Percentiles rank a stretch among this genome's conserved stretches.
These are phyloP conservation scores for Panthera uncia DNA, from an alignment of 2,113 vertebrate genomes.

Conservation along the genomic window DNA sequence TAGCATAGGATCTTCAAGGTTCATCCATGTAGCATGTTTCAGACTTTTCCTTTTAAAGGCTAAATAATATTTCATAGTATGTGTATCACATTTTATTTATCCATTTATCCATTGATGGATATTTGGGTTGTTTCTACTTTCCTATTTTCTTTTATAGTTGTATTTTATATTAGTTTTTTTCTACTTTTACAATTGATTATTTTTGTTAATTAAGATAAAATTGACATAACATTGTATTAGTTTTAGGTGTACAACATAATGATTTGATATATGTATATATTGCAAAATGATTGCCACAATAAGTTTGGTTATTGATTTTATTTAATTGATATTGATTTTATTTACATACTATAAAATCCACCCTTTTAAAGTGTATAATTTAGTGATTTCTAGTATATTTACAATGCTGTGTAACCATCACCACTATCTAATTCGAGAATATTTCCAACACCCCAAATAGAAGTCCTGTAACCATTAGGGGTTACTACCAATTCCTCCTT, in stretches of 20 bases:
- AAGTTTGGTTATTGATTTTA: background rate
- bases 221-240: background rate
- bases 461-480: background rate
- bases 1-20: background rate
- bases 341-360: background rate
- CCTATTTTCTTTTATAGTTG: background rate
- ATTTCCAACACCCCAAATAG: background rate
- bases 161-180: background rate
- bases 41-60: background rate
- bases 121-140: background rate
- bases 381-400: background rate
- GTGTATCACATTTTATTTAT: background rate
- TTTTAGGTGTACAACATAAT: background rate
- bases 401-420: background rate
- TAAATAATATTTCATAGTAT: background rate
- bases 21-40: background rate
- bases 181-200: background rate
- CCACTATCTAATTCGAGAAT: background rate
- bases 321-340: background rate
- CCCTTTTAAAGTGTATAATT: background rate
- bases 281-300: background rate
- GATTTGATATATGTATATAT: background rate
- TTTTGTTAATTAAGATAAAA: background rate
- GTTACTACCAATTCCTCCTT: background rate
- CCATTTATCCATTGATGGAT: background rate